Base-by-base conservation (phyloP, 1,140 invertebrate species). In the Dendroctonus ponderosae region DNA sequence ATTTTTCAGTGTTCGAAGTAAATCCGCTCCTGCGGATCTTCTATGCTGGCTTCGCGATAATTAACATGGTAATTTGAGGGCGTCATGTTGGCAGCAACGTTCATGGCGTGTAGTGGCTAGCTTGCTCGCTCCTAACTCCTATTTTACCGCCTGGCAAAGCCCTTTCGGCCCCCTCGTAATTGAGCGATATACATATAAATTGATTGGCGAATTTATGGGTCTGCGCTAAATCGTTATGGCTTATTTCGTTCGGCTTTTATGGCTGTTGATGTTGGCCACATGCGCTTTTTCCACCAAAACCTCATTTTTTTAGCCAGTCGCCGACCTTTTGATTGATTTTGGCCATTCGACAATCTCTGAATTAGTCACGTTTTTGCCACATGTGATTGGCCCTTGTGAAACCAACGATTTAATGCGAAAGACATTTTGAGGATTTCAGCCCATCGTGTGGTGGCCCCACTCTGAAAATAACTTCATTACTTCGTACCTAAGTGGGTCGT, bases 1-100 rank as follows among this genome's bases (percentile, higher is more conserved):
- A 26, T 2, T 26, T 26, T 26, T 26, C 26, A 26, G 26, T 26
- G 26, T 26, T 26, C 3, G 3, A 26, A 26, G 26, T 3, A 26
- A 26, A 26, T 26, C 26, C 26, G 26, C 26, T 26, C 26, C 26
- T 26, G 26, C 3, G 26, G 3, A 26, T 26, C 26, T 26, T 26
- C 26, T 26, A 26, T 26, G 26, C 26, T 57, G 62, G 58, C 38
- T 65, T 37, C 9, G n/a, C 46, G 72, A 71, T 78, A 77, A 78
- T 78, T 78, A 78, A 76, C 77, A 77, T 77, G 76, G 74, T 78
- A 78, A 78, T 78, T 76, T 77, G 72, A 74, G 74, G 77, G 76
- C 75, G 76, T 76, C 69, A 74, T 72, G 70, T 77, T 76, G 73
- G 75, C 75, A 73, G 74, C 76, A 75, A 69, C 71, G 74, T 75